A percentile compares a stretch with the other conserved stretches of the same genome.
Evolutionary conservation across 2,113 vertebrate species (phyloP).

Genomic region (Edolisoma coerulescens): DNA sequence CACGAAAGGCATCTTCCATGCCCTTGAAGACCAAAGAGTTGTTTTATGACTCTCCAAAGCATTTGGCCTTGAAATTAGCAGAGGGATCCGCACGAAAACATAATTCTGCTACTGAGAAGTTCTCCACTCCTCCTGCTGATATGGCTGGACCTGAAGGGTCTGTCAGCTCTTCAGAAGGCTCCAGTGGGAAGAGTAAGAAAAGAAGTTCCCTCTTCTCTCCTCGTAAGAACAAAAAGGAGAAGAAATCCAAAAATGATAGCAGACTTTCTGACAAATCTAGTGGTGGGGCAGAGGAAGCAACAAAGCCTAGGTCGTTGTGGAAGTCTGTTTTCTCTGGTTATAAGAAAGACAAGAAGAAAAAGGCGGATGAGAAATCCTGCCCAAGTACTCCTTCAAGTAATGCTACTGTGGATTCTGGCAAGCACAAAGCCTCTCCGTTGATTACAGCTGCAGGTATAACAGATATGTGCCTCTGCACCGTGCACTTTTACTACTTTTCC

Average conservation of each 20-base stretch:
- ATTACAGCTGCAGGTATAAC: constrained; percentile 80
- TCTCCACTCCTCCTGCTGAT: constrained; percentile 70
- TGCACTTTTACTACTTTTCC: not conserved
- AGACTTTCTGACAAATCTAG: constrained; percentile 73
- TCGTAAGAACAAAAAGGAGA: constrained; percentile 94
- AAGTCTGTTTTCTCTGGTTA: constrained; percentile 95
- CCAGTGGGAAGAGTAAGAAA: constrained; percentile 90
- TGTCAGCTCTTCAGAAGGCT: constrained; percentile 87
- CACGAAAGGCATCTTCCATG: not conserved
- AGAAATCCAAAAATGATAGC: constrained; percentile 88
- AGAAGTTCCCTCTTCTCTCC: constrained; percentile 94
- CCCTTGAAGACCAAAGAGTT: constrained; percentile 71
- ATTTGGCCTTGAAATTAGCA: constrained; percentile 67
- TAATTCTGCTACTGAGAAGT: constrained; percentile 75
- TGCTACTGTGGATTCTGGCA: constrained; percentile 85
- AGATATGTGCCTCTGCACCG: not conserved
- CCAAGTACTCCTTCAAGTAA: constrained; percentile 90
- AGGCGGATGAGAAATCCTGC: constrained; percentile 83
- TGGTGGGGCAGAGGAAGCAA: constrained; percentile 69
- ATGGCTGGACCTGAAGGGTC: constrained; percentile 84
- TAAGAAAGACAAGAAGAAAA: constrained; percentile 97
- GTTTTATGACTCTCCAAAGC: constrained; percentile 60
- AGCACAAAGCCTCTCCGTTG: constrained; percentile 72
- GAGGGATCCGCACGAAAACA: constrained; percentile 74
- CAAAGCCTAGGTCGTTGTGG: constrained; percentile 93